Evolutionary conservation across 1,140 invertebrate species (phyloP).

Genomic region (Trinorchestia longiramus): DNA sequence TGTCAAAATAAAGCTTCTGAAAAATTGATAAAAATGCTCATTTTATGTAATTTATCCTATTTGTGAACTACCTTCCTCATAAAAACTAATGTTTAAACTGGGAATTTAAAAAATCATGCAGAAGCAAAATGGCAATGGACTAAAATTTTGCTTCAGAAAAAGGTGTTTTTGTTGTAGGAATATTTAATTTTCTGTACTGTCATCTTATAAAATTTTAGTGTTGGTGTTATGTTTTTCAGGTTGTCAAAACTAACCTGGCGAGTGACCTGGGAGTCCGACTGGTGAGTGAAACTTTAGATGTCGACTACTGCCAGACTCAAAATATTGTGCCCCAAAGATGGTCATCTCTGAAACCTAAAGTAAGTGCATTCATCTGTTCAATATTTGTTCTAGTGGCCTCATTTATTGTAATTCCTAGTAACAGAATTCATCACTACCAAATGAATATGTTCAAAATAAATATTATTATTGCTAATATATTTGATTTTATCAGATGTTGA

Average conservation of each 20-base stretch:
- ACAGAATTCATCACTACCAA: background rate
- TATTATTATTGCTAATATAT: too few species aligned
- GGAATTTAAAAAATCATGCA: too few species aligned
- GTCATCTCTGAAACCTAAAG: background rate
- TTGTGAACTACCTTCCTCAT: too few species aligned
- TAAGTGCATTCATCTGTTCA: background rate
- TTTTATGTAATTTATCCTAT: too few species aligned
- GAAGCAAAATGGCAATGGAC: too few species aligned
- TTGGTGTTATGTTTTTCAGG: background rate
- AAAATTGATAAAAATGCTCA: too few species aligned
- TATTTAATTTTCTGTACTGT: too few species aligned
- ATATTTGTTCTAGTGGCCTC: background rate
- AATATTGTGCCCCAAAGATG: background rate
- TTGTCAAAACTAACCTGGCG: background rate
- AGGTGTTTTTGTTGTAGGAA: too few species aligned
- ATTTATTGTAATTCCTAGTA: background rate
- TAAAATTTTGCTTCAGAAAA: too few species aligned
- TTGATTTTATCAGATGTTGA: too few species aligned
- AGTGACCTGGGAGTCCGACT: background rate
- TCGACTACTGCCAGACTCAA: background rate
- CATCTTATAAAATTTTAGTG: background rate
- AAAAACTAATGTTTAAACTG: too few species aligned
- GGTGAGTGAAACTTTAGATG: background rate
- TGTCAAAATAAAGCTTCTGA: too few species aligned
- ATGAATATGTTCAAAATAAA: background rate